A percentile compares a stretch with the other conserved stretches of the same genome.
Conservation (phyloP, 2,797 vertebrate species). For the Helicolenus hilgendorfi region DNA sequence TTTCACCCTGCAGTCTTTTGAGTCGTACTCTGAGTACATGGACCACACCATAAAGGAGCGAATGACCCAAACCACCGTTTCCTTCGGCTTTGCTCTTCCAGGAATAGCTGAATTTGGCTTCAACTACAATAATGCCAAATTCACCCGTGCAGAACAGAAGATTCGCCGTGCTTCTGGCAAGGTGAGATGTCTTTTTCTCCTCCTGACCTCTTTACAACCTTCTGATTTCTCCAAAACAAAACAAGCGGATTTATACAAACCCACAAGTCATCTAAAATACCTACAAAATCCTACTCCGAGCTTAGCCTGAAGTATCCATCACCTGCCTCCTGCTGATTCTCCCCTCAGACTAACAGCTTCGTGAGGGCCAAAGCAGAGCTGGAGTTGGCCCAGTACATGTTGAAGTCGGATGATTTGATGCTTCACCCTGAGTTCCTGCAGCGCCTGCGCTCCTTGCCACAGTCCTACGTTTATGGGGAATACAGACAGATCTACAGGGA, state of each 20-base stretch:
- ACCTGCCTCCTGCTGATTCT: not conserved
- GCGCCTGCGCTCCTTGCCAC: constrained; percentile 90
- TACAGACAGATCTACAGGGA: constrained; percentile 95
- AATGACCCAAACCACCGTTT: constrained; percentile 60
- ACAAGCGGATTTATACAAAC: not conserved
- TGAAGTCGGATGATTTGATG: constrained; percentile 91
- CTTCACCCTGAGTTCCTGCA: constrained; percentile 94
- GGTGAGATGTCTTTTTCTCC: constrained; percentile 80
- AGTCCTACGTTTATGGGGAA: constrained; percentile 93
- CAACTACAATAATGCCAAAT: constrained; percentile 75
- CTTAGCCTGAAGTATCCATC: not conserved
- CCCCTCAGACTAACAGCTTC: constrained; percentile 89
- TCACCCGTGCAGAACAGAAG: constrained; percentile 87
- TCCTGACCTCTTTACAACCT: not conserved
- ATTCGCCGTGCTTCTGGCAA: constrained; percentile 89
- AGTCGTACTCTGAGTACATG: constrained; percentile 91
- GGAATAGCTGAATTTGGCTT: constrained; percentile 83
- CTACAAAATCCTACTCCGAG: not conserved
- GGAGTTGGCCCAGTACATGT: constrained; percentile 91
- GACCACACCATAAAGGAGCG: constrained; percentile 58
- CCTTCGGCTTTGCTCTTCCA: constrained; percentile 82
- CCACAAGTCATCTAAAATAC: not conserved
- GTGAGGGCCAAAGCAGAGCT: constrained; percentile 90
- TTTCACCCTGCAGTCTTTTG: constrained; percentile 89
- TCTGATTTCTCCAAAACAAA: not conserved